These are phyloP conservation scores for Sipha maydis DNA, from an alignment of 2,888 invertebrate species.

Conservation along the genomic window DNA sequence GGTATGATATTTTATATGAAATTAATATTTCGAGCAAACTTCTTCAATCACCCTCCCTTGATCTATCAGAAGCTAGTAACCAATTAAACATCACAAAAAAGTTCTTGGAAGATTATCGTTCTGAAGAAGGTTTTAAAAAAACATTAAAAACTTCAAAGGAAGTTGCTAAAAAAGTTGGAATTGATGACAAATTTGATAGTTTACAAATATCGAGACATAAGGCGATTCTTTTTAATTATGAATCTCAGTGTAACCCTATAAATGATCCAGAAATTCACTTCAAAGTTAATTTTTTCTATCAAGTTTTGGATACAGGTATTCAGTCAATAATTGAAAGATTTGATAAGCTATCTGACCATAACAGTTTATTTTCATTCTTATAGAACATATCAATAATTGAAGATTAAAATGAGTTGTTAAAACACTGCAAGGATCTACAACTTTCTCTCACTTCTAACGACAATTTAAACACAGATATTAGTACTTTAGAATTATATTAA, in stretches of 20 bases:
- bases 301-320: too few species aligned
- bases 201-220: neutral
- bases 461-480: too few species aligned
- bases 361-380: too few species aligned
- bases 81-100: constrained; percentile 25
- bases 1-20: constrained; percentile 30
- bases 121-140: constrained; percentile 22
- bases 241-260: too few species aligned
- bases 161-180: constrained; percentile 15
- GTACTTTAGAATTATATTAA: neutral
- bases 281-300: too few species aligned
- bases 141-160: constrained; percentile 8
- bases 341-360: too few species aligned
- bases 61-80: constrained; percentile 17
- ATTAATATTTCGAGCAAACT: constrained; percentile 27
- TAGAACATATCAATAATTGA: too few species aligned
- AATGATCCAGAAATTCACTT: too few species aligned
- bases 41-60: constrained; percentile 11
- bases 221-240: neutral
- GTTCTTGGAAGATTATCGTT: constrained; percentile 21
- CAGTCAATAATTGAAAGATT: too few species aligned
- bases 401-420: too few species aligned
- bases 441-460: too few species aligned
- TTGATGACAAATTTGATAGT: neutral
- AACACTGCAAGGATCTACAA: too few species aligned